phyloP scores from a whole-genome alignment of 2,113 vertebrate species.

The Engystomops pustulosus region DNA sequence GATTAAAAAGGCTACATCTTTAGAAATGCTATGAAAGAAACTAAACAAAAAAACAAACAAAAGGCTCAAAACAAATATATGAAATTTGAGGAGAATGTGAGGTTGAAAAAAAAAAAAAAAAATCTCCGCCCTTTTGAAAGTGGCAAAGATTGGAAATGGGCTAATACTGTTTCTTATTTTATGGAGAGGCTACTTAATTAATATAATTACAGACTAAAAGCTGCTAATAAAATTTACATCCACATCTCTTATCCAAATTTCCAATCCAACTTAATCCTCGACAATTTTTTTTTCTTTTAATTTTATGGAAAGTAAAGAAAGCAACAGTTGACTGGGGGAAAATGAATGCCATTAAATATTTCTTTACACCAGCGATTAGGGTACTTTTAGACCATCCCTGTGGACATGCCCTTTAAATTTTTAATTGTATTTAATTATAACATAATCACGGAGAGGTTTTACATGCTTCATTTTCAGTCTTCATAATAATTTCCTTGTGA shows the following conservation, averaged over 20 bases:
- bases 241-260: background rate
- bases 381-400: constrained; percentile 35
- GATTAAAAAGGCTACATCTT: too few species aligned
- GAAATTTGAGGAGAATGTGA: too few species aligned
- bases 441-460: background rate
- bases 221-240: background rate
- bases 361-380: constrained; percentile 35
- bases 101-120: too few species aligned
- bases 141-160: too few species aligned
- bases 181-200: background rate
- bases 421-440: constrained; percentile 55
- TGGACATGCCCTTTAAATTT: constrained; percentile 44
- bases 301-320: background rate
- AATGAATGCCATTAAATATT: constrained; percentile 43
- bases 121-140: too few species aligned
- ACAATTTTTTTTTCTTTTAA: background rate
- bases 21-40: too few species aligned
- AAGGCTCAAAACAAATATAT: too few species aligned
- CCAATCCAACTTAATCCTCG: constrained; percentile 4
- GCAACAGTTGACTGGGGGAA: constrained; percentile 37
- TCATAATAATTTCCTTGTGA: constrained; percentile 18
- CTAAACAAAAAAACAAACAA: too few species aligned
- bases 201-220: background rate
- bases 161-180: background rate
- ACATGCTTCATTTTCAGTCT: constrained; percentile 16